Evolutionary conservation across 2,797 vertebrate genomes (phyloP).

Genomic region (Molossus molossus): DNA sequence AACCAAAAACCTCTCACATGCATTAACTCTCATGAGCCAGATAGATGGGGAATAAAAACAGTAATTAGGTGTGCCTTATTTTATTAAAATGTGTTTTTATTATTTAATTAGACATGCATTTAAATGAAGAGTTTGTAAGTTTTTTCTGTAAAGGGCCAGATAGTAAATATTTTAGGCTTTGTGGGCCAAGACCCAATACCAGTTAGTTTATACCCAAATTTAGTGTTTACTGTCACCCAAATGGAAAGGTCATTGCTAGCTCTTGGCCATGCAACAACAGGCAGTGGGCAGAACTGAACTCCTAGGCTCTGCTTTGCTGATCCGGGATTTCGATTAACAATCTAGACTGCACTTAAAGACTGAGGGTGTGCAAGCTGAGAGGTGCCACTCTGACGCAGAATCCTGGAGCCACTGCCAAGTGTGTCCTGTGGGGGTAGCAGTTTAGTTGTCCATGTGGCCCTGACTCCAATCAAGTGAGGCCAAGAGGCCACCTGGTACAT

Average conservation of each 20-base stretch:
- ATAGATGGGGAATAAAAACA: background rate
- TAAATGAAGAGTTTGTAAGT: background rate
- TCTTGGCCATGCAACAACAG: background rate
- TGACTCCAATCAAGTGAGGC: background rate
- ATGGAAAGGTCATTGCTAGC: background rate
- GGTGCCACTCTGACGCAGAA: background rate
- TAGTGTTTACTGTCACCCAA: background rate
- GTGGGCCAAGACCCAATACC: background rate
- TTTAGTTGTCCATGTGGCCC: background rate
- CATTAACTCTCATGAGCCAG: background rate
- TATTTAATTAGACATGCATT: conserved; percentile 35
- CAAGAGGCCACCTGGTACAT: background rate
- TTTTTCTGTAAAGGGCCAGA: background rate
- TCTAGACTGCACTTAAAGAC: background rate
- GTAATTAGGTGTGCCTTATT: background rate
- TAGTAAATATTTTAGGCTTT: conserved; percentile 2
- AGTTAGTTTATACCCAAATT: background rate
- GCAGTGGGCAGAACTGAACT: background rate
- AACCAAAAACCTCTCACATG: background rate
- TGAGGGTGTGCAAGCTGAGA: background rate
- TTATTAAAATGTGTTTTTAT: background rate
- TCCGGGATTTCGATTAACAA: background rate
- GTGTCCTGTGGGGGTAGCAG: background rate
- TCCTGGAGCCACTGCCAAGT: accelerated
- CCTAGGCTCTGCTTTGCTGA: background rate